Evolutionary conservation across 2,888 invertebrate species (phyloP).

Genomic region (Coenonympha glycerion): DNA sequence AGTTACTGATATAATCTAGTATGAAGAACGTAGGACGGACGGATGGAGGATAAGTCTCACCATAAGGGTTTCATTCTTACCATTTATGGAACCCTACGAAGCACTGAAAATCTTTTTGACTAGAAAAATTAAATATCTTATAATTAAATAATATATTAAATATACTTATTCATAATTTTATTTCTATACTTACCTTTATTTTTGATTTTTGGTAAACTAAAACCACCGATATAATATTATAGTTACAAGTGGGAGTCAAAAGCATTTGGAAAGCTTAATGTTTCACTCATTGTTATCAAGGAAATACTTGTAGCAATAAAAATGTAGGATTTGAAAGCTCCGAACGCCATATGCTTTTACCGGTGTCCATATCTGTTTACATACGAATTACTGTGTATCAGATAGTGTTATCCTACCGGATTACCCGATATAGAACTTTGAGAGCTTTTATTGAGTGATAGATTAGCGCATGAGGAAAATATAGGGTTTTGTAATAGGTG

Average conservation of each 20-base stretch:
- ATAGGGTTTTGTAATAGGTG: background rate
- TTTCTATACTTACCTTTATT: no score
- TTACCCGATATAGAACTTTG: slow-evolving; percentile 11
- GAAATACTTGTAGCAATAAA: slow-evolving; percentile 11
- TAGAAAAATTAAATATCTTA: no score
- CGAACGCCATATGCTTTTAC: slow-evolving; percentile 21
- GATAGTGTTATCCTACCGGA: slow-evolving; percentile 16
- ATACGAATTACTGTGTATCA: slow-evolving; percentile 19
- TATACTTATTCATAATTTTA: no score
- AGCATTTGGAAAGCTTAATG: slow-evolving; percentile 1
- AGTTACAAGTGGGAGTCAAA: background rate
- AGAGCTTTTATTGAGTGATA: slow-evolving; percentile 15
- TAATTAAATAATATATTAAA: no score
- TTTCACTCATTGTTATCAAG: slow-evolving; percentile 13
- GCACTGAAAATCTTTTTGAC: no score
- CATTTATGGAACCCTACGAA: no score
- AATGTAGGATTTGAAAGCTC: slow-evolving; percentile 12
- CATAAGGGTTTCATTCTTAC: no score
- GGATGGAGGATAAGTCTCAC: no score
- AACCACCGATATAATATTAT: background rate
- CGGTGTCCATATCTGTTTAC: slow-evolving; percentile 18
- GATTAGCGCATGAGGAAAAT: slow-evolving; percentile 4
- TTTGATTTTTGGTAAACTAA: background rate
- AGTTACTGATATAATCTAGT: no score
- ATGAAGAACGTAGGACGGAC: no score